phyloP scores from a whole-genome alignment of 2,113 vertebrate species.

The Paradoxurus hermaphroditus region DNA sequence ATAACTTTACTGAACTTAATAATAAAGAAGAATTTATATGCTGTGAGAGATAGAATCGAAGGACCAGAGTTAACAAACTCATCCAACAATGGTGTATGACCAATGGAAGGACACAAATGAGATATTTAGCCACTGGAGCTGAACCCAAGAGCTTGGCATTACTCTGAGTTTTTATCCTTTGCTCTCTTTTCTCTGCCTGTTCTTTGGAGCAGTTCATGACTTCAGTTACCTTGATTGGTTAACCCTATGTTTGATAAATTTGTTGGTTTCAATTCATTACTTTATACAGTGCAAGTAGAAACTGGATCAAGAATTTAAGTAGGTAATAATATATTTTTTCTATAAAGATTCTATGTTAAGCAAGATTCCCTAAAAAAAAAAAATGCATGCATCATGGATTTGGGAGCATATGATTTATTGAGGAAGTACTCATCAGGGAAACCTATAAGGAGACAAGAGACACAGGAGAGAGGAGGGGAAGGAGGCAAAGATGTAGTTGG shows the following conservation, averaged over 20 bases:
- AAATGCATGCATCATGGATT: background rate
- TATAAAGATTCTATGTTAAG: background rate
- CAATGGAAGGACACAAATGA: background rate
- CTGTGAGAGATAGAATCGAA: background rate
- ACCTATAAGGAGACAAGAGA: background rate
- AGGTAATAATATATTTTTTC: background rate
- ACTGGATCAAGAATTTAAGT: background rate
- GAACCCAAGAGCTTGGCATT: background rate
- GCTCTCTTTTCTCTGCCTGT: background rate
- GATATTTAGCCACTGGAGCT: background rate
- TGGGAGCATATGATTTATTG: background rate
- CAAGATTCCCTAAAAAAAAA: background rate
- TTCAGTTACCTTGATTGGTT: background rate
- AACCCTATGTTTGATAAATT: background rate
- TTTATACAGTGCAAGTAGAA: background rate
- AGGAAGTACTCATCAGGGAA: background rate
- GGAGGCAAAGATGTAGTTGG: background rate
- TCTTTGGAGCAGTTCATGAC: background rate
- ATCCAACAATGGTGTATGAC: background rate
- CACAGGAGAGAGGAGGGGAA: background rate
- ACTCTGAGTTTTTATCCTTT: background rate
- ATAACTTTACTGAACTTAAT: constrained; percentile 61
- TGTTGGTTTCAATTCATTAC: background rate
- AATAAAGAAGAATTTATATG: background rate
- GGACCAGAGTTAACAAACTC: background rate